Conservation (phyloP, 2,113 vertebrate species). For the Mobula birostris region DNA sequence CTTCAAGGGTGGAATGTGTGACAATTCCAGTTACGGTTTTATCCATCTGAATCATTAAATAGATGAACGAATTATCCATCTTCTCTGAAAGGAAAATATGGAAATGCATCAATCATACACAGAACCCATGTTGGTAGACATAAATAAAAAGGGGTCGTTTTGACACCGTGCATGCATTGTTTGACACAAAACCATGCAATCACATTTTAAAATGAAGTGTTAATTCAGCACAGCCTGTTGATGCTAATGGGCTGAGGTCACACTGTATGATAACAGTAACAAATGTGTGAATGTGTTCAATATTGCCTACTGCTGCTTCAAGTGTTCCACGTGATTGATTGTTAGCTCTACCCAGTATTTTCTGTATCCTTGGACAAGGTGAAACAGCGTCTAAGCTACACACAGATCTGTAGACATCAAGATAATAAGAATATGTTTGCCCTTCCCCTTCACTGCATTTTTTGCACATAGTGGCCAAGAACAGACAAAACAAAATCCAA, state of each 20-base stretch:
- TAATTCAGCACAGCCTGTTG: neutral
- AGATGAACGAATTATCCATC: neutral
- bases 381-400: neutral
- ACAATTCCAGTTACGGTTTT: neutral
- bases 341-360: neutral
- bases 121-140: neutral
- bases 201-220: neutral
- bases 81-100: neutral
- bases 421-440: neutral
- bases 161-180: neutral
- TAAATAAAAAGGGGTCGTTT: neutral
- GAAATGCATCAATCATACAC: neutral
- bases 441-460: neutral
- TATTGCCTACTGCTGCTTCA: neutral
- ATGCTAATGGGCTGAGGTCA: neutral
- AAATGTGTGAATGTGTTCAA: slow-evolving; percentile 11
- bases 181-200: neutral
- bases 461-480: neutral
- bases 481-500: slow-evolving; percentile 9
- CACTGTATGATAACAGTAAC: neutral
- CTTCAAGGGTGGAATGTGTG: neutral
- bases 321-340: neutral
- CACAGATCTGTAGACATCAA: neutral
- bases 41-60: neutral
- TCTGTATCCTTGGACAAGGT: neutral